Percentiles rank a stretch among this genome's conserved stretches.
These are phyloP conservation scores for Danio choprae DNA, from an alignment of 2,797 vertebrate species.

Conservation along the genomic window DNA sequence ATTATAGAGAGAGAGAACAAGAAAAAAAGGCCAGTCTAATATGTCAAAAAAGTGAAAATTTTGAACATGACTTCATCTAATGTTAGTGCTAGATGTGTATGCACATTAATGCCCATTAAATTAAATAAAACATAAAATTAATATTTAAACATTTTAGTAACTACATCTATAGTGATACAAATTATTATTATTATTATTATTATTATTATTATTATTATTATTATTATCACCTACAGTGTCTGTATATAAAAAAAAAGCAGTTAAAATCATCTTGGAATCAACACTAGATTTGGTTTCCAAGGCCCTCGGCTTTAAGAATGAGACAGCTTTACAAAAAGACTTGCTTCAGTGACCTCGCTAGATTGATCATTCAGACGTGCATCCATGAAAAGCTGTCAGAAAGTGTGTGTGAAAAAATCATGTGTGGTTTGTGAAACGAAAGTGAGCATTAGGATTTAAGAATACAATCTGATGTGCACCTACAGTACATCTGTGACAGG, in stretches of 20 bases:
- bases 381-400: conserved; percentile 19
- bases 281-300: conserved; percentile 14
- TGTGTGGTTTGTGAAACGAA: conserved; percentile 32
- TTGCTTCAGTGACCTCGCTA: conserved; percentile 24
- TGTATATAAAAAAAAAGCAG: neutral
- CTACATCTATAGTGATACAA: too few species aligned
- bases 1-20: too few species aligned
- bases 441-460: conserved; percentile 14
- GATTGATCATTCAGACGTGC: conserved; percentile 33
- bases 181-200: too few species aligned
- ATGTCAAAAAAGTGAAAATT: too few species aligned
- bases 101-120: too few species aligned
- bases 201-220: too few species aligned
- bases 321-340: neutral
- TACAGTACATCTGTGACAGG: neutral
- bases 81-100: too few species aligned
- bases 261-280: conserved; percentile 23
- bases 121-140: too few species aligned
- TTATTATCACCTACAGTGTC: too few species aligned
- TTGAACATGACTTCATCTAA: too few species aligned
- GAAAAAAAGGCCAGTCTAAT: too few species aligned
- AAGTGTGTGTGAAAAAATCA: neutral
- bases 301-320: neutral
- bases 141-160: too few species aligned
- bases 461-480: conserved; percentile 18